Percentiles rank a stretch among this genome's conserved stretches.
Evolutionary conservation across 2,113 vertebrate species (phyloP).

Genomic region (Osmerus eperlanus): DNA sequence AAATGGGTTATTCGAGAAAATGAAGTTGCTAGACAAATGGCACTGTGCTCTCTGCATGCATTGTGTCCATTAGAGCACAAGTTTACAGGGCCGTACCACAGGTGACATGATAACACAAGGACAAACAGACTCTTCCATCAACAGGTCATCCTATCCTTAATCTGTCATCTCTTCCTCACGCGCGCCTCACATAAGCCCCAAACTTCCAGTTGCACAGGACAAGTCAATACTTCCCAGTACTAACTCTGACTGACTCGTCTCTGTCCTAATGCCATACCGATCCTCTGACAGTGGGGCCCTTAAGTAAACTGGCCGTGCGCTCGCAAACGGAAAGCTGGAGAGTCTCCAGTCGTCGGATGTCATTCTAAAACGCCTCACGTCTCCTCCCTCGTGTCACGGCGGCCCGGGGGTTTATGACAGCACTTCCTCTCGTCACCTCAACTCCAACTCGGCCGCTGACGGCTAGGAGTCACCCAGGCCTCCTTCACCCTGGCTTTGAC

Average conservation of each 20-base stretch:
- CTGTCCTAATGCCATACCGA: background rate
- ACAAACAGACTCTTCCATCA: background rate
- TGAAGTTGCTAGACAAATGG: no score
- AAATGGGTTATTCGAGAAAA: no score
- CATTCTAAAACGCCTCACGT: conserved; percentile 5
- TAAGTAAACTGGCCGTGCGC: background rate
- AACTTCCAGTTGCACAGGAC: background rate
- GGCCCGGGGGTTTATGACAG: conserved; percentile 20
- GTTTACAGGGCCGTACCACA: background rate
- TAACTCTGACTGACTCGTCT: background rate
- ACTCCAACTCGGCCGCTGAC: conserved; percentile 6
- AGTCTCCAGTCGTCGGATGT: background rate
- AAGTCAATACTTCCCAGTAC: background rate
- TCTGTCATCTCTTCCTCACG: background rate
- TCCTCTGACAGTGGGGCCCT: background rate
- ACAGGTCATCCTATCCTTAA: background rate
- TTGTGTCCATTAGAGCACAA: background rate
- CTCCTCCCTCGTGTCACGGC: conserved; percentile 16
- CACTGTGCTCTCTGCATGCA: background rate
- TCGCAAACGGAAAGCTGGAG: background rate
- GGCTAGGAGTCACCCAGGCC: conserved; percentile 20
- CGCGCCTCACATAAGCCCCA: background rate
- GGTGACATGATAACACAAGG: background rate
- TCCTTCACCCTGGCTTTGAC: conserved; percentile 17
- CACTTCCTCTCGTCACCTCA: conserved; percentile 18